Evolutionary conservation across 2,113 vertebrate genomes (phyloP).

Genomic region (Sapayoa aenigma): DNA sequence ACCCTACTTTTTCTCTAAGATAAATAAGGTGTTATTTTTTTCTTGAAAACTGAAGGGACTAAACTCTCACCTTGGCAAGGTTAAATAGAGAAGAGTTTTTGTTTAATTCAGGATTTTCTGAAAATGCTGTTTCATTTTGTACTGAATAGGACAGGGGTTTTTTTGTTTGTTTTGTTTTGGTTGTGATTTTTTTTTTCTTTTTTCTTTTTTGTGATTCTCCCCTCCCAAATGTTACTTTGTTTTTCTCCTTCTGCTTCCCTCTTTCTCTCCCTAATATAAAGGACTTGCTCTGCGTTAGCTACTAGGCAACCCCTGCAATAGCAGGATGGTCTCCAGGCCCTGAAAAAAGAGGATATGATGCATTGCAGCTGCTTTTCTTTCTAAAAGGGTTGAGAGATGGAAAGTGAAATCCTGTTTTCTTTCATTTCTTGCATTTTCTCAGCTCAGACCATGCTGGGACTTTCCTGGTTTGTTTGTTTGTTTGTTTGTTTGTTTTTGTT

Average conservation of each 20-base stretch:
- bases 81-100: neutral
- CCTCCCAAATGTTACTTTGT: neutral
- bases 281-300: neutral
- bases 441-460: neutral
- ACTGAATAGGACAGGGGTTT: neutral
- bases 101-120: neutral
- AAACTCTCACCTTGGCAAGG: neutral
- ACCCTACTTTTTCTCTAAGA: neutral
- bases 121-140: neutral
- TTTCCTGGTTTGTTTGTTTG: neutral
- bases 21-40: neutral
- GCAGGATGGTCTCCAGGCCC: neutral
- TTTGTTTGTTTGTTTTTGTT: neutral
- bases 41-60: neutral
- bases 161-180: no score
- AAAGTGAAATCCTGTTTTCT: neutral
- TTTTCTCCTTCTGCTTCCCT: neutral
- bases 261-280: neutral
- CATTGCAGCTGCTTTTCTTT: neutral
- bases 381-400: neutral
- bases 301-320: neutral
- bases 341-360: neutral
- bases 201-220: no score
- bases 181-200: no score
- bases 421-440: neutral